A percentile compares a stretch with the other conserved stretches of the same genome.
Evolutionary conservation across 2,888 invertebrate species (phyloP).

Genomic region (Polyommatus iphigenia): DNA sequence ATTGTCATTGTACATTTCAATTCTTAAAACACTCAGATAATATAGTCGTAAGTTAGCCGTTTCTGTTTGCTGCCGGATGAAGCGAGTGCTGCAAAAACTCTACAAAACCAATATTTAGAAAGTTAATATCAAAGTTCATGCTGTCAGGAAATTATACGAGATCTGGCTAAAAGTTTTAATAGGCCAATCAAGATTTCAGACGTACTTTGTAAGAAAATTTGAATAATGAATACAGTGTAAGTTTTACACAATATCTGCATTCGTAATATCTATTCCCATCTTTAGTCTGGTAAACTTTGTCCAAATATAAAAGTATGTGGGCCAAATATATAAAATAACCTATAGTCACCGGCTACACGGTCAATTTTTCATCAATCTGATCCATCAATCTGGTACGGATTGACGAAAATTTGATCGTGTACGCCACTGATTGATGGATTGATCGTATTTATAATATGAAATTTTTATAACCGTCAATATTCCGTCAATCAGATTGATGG

Average conservation of each 20-base stretch:
- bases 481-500: no score
- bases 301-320: neutral
- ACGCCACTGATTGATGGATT: no score
- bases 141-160: constrained; percentile 5
- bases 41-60: neutral
- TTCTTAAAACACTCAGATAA: neutral
- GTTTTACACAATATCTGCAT: constrained; percentile 9
- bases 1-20: no score
- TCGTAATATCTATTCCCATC: neutral
- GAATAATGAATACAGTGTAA: constrained; percentile 7
- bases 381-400: no score
- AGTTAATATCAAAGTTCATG: constrained; percentile 10
- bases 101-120: constrained; percentile 9
- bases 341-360: no score
- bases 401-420: no score
- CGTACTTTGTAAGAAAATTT: neutral
- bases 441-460: no score
- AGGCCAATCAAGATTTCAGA: constrained; percentile 1
- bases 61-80: neutral
- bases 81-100: constrained; percentile 2
- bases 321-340: no score
- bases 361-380: no score
- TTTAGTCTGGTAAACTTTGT: neutral
- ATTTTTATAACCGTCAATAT: no score
- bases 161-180: constrained; percentile 18